A percentile compares a stretch with the other conserved stretches of the same genome.
These are phyloP conservation scores for Orthonevra nobilis DNA, from an alignment of 2,888 invertebrate genomes.

Conservation along the genomic window DNA sequence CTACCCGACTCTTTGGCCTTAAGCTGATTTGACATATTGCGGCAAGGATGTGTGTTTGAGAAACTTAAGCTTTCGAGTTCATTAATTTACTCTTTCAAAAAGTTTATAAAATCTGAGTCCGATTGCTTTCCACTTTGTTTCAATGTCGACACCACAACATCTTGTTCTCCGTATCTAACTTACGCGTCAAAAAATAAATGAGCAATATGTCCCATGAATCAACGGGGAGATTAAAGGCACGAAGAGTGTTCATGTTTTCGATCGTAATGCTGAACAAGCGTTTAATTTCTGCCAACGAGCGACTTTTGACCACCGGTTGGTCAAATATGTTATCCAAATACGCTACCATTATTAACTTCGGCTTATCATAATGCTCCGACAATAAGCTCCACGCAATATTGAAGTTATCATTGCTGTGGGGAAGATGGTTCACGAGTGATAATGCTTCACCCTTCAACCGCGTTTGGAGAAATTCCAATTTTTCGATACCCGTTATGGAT, in stretches of 20 bases:
- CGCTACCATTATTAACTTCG: conserved; percentile 2
- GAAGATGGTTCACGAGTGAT: conserved; percentile 11
- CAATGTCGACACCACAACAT: conserved; percentile 16
- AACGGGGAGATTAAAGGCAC: conserved; percentile 9
- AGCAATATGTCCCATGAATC: background rate
- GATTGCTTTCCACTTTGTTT: background rate
- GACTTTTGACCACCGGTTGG: background rate
- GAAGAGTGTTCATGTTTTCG: conserved; percentile 8
- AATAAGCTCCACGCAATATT: conserved; percentile 1
- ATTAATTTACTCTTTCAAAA: conserved; percentile 13
- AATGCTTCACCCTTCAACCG: background rate
- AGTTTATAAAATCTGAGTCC: background rate
- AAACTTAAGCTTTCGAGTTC: conserved; percentile 10
- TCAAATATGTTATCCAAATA: conserved; percentile 20
- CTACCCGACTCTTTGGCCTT: too few relatives aligned
- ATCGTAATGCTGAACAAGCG: background rate
- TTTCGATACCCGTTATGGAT: conserved; percentile 3
- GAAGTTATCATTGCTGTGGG: conserved; percentile 18
- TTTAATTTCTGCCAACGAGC: background rate
- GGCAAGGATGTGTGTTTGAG: background rate
- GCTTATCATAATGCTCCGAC: conserved; percentile 7
- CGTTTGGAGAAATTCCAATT: conserved; percentile 14
- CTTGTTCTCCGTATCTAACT: conserved; percentile 18
- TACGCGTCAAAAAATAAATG: conserved; percentile 13
- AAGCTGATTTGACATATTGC: too few relatives aligned